Evolutionary conservation across 2,888 invertebrate genomes (phyloP), one percentile per base, ranked within the genome.

Genomic region (Rhodophaea formosa): DNA sequence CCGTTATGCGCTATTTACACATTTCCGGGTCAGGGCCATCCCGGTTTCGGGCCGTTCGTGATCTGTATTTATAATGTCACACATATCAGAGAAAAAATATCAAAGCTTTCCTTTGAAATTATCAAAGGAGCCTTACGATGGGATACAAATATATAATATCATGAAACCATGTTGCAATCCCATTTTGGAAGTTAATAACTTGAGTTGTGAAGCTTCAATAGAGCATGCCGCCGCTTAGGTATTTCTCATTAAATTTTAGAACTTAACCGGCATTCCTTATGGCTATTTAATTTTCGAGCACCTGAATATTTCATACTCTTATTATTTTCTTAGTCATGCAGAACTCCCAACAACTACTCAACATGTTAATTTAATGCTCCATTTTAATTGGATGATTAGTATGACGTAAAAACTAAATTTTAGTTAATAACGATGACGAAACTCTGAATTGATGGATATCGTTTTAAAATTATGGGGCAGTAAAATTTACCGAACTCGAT

Each of bases 221-320:
- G 39, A 39, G 39, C 0, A 39, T 3, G 39, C 1, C n/a, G 39
- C 1, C n/a, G 39, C 39, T 39, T 39, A 12, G 39, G 12, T 39
- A 39, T 39, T 39, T 39, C n/a, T 39, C 12, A 39, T 39, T 39
- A 39, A 10, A 39, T 39, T 12, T 12, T 12, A 35, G 8, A 35
- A 35, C 35, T 3, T 35, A 35, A 32, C 12, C 10, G 35, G 35
- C 8, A 35, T 39, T 39, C n/a, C 3, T 39, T 12, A n/a, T 46
- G 7, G 12, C 12, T 14, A 49, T 49, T 16, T 17, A 35, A 10
- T 39, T 35, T 39, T 17, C 29, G 46, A 23, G 46, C 39, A 39
- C 39, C 39, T 39, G 39, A 8, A 35, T 15, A 32, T 35, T 39
- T 51, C 51, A 51, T 51, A 35, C 51, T 51, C 51, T 51, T 17